Evolutionary conservation across 2,797 vertebrate genomes (phyloP).

Genomic region (Pogoniulus pusillus): DNA sequence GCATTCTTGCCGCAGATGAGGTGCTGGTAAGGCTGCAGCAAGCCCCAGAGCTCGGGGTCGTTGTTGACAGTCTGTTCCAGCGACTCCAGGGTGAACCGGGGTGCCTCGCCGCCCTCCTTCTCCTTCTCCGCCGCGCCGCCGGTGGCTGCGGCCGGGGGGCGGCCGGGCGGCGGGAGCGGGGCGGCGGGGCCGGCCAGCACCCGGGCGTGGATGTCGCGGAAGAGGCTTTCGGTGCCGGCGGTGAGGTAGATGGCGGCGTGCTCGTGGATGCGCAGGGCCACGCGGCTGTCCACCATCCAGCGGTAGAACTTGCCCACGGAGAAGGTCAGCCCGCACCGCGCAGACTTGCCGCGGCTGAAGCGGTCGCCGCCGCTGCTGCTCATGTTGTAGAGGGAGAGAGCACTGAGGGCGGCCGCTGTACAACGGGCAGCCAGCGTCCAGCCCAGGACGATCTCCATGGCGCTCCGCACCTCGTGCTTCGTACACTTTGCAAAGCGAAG

Average conservation of each 20-base stretch:
- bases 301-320: slow-evolving; percentile 95
- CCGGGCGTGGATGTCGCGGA: slow-evolving; percentile 87
- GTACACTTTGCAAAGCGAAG: slow-evolving; percentile 96
- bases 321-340: slow-evolving; percentile 90
- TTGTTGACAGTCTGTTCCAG: slow-evolving; percentile 90
- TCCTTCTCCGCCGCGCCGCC: slow-evolving; percentile 63
- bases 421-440: slow-evolving; percentile 89
- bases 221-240: slow-evolving; percentile 91
- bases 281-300: slow-evolving; percentile 96
- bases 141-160: slow-evolving; percentile 5
- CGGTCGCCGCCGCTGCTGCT: slow-evolving; percentile 91
- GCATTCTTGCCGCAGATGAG: slow-evolving; percentile 95
- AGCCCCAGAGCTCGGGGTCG: slow-evolving; percentile 95
- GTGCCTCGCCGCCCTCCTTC: slow-evolving; percentile 64
- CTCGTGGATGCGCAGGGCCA: slow-evolving; percentile 92
- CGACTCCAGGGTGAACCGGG: slow-evolving; percentile 77
- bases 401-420: slow-evolving; percentile 86
- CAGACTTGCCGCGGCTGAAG: slow-evolving; percentile 91
- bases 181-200: slow-evolving; percentile 55
- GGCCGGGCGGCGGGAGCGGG: slow-evolving; percentile 62
- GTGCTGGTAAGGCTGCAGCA: slow-evolving; percentile 90
- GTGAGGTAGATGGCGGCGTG: slow-evolving; percentile 96
- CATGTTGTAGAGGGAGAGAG: slow-evolving; percentile 95
- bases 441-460: slow-evolving; percentile 89
- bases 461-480: slow-evolving; percentile 94